Evolutionary conservation across 2,113 vertebrate genomes (phyloP).

Genomic region (Campylorhamphus procurvoides): DNA sequence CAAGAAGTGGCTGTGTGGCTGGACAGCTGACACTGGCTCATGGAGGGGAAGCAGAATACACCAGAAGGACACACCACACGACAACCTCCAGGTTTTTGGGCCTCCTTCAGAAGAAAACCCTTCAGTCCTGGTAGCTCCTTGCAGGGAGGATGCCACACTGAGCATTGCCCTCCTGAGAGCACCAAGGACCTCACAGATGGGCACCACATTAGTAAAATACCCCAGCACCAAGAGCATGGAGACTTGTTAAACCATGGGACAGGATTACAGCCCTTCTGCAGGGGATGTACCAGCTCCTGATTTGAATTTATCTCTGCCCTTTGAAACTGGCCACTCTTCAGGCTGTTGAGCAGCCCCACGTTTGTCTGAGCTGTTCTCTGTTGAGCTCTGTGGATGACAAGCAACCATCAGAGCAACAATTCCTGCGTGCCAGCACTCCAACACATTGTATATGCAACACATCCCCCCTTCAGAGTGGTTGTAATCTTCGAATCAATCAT

Average conservation of each 20-base stretch:
- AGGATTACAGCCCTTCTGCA: not conserved
- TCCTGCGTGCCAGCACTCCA: not conserved
- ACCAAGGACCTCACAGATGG: not conserved
- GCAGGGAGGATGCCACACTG: not conserved
- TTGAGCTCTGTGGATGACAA: not conserved
- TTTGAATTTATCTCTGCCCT: not conserved
- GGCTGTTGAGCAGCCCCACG: not conserved
- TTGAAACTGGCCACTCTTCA: not conserved
- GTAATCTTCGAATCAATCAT: constrained; percentile 3
- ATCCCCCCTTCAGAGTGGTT: not conserved
- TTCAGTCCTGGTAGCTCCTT: not conserved
- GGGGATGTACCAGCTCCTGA: not conserved
- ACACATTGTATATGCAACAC: not conserved
- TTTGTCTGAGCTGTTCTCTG: not conserved
- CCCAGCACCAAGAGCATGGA: not conserved
- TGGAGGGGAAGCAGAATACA: not conserved
- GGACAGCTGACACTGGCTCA: not conserved
- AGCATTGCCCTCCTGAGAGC: not conserved
- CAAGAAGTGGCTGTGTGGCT: not conserved
- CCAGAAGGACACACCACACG: not conserved
- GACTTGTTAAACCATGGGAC: not conserved
- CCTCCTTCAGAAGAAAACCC: not conserved
- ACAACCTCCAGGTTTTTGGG: not conserved
- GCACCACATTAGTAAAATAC: not conserved
- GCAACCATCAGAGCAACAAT: not conserved